Conservation (phyloP, 2,888 invertebrate genomes). For the Tachina grossa region DNA sequence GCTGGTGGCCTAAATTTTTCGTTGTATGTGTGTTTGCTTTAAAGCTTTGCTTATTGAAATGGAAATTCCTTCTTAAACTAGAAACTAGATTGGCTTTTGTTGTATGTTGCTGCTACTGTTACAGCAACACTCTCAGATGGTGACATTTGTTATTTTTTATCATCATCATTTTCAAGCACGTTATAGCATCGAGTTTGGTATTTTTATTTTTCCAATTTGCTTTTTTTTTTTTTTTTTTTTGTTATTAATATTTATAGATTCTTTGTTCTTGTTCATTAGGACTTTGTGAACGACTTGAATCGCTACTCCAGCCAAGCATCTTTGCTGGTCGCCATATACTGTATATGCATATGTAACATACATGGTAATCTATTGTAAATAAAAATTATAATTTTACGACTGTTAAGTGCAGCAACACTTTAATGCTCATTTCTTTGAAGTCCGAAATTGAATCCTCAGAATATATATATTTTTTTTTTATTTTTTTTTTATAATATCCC, state of each 20-base stretch:
- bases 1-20: slow-evolving; percentile 47
- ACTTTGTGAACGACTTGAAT: background rate
- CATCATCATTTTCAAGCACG: slow-evolving; percentile 29
- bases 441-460: too few species aligned
- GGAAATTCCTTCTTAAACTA: slow-evolving; percentile 61
- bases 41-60: slow-evolving; percentile 71
- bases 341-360: background rate
- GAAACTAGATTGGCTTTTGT: slow-evolving; percentile 49
- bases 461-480: too few species aligned
- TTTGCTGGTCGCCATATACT: background rate
- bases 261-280: slow-evolving; percentile 32
- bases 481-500: too few species aligned
- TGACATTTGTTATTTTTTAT: slow-evolving; percentile 64
- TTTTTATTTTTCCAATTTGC: slow-evolving; percentile 6
- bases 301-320: slow-evolving; percentile 1
- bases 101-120: slow-evolving; percentile 47
- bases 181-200: slow-evolving; percentile 12
- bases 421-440: background rate
- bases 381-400: background rate
- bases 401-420: background rate
- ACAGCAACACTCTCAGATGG: slow-evolving; percentile 23
- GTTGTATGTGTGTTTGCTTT: slow-evolving; percentile 27
- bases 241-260: slow-evolving; percentile 63
- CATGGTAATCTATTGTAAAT: slow-evolving; percentile 1
- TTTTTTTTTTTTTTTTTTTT: slow-evolving; percentile 20